A percentile compares a stretch with the other conserved stretches of the same genome.
These are phyloP conservation scores for Cataglyphis cursor DNA, from an alignment of 2,888 invertebrate species.

Conservation along the genomic window DNA sequence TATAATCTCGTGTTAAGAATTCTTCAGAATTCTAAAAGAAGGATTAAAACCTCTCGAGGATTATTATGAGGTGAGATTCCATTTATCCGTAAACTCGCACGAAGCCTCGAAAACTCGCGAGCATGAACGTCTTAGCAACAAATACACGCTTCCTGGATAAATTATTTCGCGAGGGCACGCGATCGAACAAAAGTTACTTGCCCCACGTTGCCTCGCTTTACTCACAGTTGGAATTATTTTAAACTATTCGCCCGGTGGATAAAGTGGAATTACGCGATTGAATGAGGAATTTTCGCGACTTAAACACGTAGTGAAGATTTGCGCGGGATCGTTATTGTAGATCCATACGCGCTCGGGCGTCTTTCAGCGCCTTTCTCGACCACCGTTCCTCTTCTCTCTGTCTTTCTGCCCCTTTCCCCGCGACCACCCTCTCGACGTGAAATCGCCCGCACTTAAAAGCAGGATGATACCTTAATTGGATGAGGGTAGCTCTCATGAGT, in stretches of 20 bases:
- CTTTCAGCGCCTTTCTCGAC: slow-evolving; percentile 43
- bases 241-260: slow-evolving; percentile 23
- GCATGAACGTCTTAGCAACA: slow-evolving; percentile 43
- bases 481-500: slow-evolving; percentile 69
- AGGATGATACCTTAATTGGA: slow-evolving; percentile 73
- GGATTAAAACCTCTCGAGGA: not conserved
- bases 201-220: not conserved
- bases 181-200: slow-evolving; percentile 43
- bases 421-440: slow-evolving; percentile 20
- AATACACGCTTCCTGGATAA: slow-evolving; percentile 44
- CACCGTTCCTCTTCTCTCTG: not conserved
- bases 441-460: slow-evolving; percentile 50
- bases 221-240: slow-evolving; percentile 36
- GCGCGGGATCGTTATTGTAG: slow-evolving; percentile 53
- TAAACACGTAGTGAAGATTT: slow-evolving; percentile 44
- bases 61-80: slow-evolving; percentile 20
- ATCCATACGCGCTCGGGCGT: slow-evolving; percentile 39
- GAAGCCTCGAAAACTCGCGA: slow-evolving; percentile 14
- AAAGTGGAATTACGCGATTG: slow-evolving; percentile 38
- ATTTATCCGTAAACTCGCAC: slow-evolving; percentile 16
- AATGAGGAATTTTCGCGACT: slow-evolving; percentile 56
- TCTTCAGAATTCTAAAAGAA: not conserved
- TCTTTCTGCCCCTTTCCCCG: slow-evolving; percentile 1
- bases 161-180: slow-evolving; percentile 40
- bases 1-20: not conserved